Base-by-base conservation (phyloP, 2,113 vertebrate species). In the Corythaixoides concolor region DNA sequence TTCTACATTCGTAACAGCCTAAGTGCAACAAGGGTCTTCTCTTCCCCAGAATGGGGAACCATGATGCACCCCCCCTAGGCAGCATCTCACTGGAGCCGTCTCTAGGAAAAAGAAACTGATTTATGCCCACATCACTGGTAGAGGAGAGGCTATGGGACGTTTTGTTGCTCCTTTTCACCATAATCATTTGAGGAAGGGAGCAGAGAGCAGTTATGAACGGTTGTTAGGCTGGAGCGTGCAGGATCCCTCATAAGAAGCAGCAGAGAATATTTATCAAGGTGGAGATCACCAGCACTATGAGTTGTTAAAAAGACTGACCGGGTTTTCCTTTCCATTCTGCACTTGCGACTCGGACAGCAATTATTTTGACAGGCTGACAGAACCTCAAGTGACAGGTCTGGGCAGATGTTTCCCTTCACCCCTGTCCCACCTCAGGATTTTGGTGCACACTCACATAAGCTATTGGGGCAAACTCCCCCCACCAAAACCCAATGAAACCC, bases 1-100 rank as follows among this genome's bases (percentile, higher is more conserved):
- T 95, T 97, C 97, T 98, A 97, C 97, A 98, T 98, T 98, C 98
- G 98, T 96, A 98, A 98, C 98, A 99, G 97, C 92, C 94, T 94
- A 96, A 96, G 97, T 96, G 97, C 97, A 98, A 97, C 0, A 15
- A 94, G 81, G 92, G 88, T 93, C 89, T 97, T 97, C 88, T 95
- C 63, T 89, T 93, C 91, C 87, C 69, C 66, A 30, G 50, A 56
- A 52, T 0, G 1, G 64, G 75, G 74, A 81, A 84, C 68, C 21
- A 39, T 22, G 49, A 81, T 10, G 74, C 32, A 93, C 39, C 39
- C 74, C 53, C 6, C 41, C 41, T 43, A 63, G 53, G 85, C 87
- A 94, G 85, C 85, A 80, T 84, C 89, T 85, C 85, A 80, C 60
- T 63, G 82, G 67, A 70, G 50, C 21, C 55, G 55, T 84, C 72